Conservation (phyloP, 2,797 vertebrate species). For the Pristis pectinata region DNA sequence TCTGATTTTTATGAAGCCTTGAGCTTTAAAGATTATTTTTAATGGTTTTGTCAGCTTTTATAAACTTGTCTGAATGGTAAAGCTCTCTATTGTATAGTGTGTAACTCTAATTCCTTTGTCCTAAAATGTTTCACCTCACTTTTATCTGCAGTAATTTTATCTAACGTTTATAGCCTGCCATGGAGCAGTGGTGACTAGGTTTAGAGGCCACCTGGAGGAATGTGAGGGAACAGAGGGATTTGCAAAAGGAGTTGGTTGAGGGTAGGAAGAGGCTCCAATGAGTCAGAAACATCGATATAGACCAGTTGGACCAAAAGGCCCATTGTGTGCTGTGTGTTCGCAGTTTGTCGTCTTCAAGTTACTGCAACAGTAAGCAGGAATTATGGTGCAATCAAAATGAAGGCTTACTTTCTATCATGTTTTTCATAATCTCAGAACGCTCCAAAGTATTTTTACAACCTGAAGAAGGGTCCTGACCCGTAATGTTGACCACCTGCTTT, state of each 20-base stretch:
- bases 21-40: background rate
- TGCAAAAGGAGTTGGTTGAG: too few relatives aligned
- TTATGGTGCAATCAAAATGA: background rate
- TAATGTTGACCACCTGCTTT: too few relatives aligned
- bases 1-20: background rate
- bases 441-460: background rate
- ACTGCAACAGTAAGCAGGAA: background rate
- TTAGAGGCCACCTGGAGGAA: too few relatives aligned
- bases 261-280: too few relatives aligned
- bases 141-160: background rate
- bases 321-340: background rate
- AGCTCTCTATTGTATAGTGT: background rate
- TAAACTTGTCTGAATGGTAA: background rate
- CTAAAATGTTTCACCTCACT: background rate
- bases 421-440: background rate
- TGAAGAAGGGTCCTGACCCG: too few relatives aligned
- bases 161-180: too few relatives aligned
- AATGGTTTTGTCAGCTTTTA: background rate
- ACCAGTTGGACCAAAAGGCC: too few relatives aligned
- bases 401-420: background rate
- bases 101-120: background rate
- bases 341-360: background rate
- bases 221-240: too few relatives aligned
- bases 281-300: too few relatives aligned
- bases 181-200: too few relatives aligned